Percentiles rank a stretch among this genome's conserved stretches.
Evolutionary conservation across 2,113 vertebrate species (phyloP).

Genomic region (Rhipidura dahli): DNA sequence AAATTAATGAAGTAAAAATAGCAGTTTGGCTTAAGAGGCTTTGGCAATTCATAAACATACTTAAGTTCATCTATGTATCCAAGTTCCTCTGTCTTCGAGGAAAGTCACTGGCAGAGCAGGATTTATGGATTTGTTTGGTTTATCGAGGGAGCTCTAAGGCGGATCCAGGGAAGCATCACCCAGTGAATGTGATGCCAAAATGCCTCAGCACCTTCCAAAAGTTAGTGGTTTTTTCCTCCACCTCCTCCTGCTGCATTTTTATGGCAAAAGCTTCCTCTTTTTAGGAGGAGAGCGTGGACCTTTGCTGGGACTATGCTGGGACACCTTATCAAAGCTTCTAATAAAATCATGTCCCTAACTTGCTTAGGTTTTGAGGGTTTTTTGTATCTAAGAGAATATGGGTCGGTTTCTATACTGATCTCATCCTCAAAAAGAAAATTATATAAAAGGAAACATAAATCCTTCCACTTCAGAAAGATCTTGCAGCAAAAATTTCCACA

Average conservation of each 20-base stretch:
- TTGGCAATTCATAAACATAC: background rate
- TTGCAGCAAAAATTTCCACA: background rate
- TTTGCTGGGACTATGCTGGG: background rate
- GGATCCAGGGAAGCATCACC: background rate
- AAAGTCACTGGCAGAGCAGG: background rate
- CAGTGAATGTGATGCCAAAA: background rate
- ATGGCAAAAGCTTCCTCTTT: background rate
- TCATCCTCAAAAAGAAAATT: background rate
- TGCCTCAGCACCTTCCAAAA: background rate
- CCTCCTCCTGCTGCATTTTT: background rate
- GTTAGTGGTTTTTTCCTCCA: background rate
- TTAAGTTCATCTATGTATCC: background rate
- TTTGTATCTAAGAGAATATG: background rate
- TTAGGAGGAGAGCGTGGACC: fast-evolving
- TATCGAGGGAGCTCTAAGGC: background rate
- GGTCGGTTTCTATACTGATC: background rate
- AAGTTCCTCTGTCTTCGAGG: background rate
- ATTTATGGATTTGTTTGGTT: background rate
- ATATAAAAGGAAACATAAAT: background rate
- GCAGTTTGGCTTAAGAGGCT: background rate
- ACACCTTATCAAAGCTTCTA: background rate
- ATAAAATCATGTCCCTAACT: background rate
- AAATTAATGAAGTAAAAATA: slow-evolving; percentile 36
- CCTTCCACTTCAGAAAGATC: background rate
- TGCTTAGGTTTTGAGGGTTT: background rate